Percentiles rank a stretch among this genome's conserved stretches.
These are phyloP conservation scores for Drosophila meridiana DNA, from an alignment of 2,888 invertebrate genomes.

Conservation along the genomic window DNA sequence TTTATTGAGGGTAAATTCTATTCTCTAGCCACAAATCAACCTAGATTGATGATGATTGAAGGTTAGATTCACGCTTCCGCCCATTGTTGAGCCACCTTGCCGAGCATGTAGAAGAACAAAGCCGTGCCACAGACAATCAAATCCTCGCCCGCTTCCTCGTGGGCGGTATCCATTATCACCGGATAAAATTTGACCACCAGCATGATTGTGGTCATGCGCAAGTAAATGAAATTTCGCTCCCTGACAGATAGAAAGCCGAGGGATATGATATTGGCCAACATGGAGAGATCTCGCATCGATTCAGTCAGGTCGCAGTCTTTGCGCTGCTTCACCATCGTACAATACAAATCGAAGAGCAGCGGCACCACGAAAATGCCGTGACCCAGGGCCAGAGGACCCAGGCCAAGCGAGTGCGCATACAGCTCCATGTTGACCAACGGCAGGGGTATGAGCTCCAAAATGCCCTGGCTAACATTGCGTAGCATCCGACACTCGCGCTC, in stretches of 20 bases:
- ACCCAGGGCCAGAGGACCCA: slow-evolving; percentile 56
- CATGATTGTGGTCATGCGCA: slow-evolving; percentile 62
- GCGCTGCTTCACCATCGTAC: slow-evolving; percentile 47
- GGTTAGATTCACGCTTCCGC: slow-evolving; percentile 19
- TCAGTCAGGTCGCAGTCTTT: slow-evolving; percentile 52
- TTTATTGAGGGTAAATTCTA: background rate
- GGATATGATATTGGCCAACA: slow-evolving; percentile 74
- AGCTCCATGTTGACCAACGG: slow-evolving; percentile 76
- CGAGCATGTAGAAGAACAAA: slow-evolving; percentile 51
- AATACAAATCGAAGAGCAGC: slow-evolving; percentile 63
- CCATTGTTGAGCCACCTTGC: slow-evolving; percentile 19
- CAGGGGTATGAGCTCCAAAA: slow-evolving; percentile 71
- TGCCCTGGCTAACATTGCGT: slow-evolving; percentile 43
- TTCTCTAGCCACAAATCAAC: background rate
- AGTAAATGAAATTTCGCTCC: slow-evolving; percentile 57
- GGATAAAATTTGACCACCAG: slow-evolving; percentile 58
- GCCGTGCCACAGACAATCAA: slow-evolving; percentile 58
- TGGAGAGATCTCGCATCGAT: slow-evolving; percentile 61
- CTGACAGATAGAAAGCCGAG: slow-evolving; percentile 62
- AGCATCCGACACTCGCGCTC: slow-evolving; percentile 15
- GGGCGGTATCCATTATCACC: slow-evolving; percentile 49
- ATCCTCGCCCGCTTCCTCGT: slow-evolving; percentile 61
- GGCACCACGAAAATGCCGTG: slow-evolving; percentile 75
- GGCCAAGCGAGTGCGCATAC: slow-evolving; percentile 55
- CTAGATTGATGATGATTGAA: background rate